A percentile compares a stretch with the other conserved stretches of the same genome.
Conservation (phyloP, 2,113 vertebrate species). For the Spea multiplicata region DNA sequence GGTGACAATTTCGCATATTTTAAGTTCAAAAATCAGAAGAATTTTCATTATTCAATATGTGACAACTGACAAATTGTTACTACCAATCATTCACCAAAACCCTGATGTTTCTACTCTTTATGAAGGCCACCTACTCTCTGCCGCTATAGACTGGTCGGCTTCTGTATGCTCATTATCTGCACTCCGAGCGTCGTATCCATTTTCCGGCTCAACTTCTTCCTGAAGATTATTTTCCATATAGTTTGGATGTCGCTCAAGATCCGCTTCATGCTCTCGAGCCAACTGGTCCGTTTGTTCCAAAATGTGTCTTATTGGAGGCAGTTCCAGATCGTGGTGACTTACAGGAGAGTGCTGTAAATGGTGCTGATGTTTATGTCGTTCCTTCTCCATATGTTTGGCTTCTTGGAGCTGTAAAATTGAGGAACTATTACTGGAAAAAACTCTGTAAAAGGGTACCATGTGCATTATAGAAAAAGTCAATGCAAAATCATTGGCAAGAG, state of each 20-base stretch:
- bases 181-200: slow-evolving; percentile 83
- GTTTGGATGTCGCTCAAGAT: slow-evolving; percentile 65
- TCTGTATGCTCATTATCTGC: slow-evolving; percentile 93
- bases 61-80: too few relatives aligned
- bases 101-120: too few relatives aligned
- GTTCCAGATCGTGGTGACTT: slow-evolving; percentile 87
- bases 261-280: slow-evolving; percentile 76
- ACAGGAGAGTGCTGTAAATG: slow-evolving; percentile 82
- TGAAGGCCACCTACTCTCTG: slow-evolving; percentile 78
- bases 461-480: too few relatives aligned
- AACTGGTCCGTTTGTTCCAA: slow-evolving; percentile 70
- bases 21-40: too few relatives aligned
- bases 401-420: slow-evolving; percentile 86
- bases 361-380: slow-evolving; percentile 86
- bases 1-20: too few relatives aligned
- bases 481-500: too few relatives aligned
- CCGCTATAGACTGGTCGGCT: slow-evolving; percentile 89
- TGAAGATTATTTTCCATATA: slow-evolving; percentile 73
- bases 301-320: slow-evolving; percentile 78
- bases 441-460: too few relatives aligned
- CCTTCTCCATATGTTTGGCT: slow-evolving; percentile 95
- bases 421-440: background rate
- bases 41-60: too few relatives aligned
- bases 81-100: too few relatives aligned
- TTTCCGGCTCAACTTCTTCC: slow-evolving; percentile 87